Evolutionary conservation across 2,888 invertebrate genomes (phyloP).

Genomic region (Brachylomia viminalis): DNA sequence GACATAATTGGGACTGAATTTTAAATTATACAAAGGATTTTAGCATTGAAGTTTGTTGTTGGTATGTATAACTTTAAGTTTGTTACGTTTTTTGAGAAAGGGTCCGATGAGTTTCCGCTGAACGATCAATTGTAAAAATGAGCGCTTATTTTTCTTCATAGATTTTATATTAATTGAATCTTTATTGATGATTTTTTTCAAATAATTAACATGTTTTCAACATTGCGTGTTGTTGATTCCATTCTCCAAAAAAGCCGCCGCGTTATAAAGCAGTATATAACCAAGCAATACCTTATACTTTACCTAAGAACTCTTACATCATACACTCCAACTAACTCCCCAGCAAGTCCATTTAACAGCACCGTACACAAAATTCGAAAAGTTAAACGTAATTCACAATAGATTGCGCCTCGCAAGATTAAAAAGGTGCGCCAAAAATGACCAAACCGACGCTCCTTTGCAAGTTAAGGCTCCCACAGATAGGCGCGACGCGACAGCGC

Average conservation of each 20-base stretch:
- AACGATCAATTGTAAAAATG: constrained; percentile 3
- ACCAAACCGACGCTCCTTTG: constrained; percentile 41
- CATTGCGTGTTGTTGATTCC: background rate
- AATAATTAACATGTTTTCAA: background rate
- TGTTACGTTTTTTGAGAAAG: constrained; percentile 27
- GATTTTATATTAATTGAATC: background rate
- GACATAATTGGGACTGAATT: constrained; percentile 66
- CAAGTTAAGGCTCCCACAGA: too few relatives aligned
- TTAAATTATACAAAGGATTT: constrained; percentile 65
- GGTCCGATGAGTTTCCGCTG: background rate
- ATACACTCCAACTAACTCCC: background rate
- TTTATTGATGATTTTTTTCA: background rate
- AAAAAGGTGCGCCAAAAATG: constrained; percentile 59
- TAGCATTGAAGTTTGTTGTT: constrained; percentile 48
- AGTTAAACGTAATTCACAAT: constrained; percentile 43
- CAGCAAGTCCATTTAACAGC: constrained; percentile 17
- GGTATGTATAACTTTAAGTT: constrained; percentile 44
- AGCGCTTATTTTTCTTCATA: background rate
- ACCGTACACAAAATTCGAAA: constrained; percentile 7
- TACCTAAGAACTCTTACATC: background rate
- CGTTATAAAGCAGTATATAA: background rate
- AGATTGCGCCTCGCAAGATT: constrained; percentile 33
- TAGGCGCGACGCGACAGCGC: too few relatives aligned
- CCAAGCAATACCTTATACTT: background rate
- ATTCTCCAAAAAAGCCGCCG: background rate